phyloP scores from a whole-genome alignment of 2,888 invertebrate genomes.

The Atherix ibis region DNA sequence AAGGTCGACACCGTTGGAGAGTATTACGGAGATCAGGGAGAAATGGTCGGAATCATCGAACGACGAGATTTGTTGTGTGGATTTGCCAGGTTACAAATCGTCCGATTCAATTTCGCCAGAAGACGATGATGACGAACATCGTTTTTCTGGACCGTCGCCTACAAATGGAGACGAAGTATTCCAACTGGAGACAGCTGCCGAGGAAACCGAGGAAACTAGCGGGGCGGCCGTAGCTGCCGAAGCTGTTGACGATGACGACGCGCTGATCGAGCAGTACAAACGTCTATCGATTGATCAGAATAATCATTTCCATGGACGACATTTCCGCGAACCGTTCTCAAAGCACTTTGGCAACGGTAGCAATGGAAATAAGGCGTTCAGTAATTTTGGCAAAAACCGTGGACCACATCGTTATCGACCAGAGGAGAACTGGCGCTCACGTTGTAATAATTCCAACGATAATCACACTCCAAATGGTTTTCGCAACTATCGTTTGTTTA shows the following conservation, averaged over 20 bases:
- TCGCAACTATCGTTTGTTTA: constrained; percentile 12
- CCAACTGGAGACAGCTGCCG: background rate
- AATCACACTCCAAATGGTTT: constrained; percentile 12
- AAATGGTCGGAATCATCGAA: constrained; percentile 24
- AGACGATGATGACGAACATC: constrained; percentile 12
- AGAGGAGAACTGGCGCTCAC: constrained; percentile 28
- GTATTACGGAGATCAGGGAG: constrained; percentile 32
- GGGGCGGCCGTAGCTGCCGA: background rate
- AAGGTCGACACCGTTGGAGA: constrained; percentile 21
- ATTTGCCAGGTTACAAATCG: no score
- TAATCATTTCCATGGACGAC: no score
- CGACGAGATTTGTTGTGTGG: constrained; percentile 18
- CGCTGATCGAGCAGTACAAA: no score
- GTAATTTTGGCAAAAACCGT: constrained; percentile 4
- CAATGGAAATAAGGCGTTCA: constrained; percentile 6
- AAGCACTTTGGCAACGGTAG: constrained; percentile 10
- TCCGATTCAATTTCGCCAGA: no score
- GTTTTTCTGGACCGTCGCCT: no score
- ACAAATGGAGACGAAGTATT: constrained; percentile 13
- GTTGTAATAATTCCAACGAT: constrained; percentile 16
- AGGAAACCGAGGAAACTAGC: background rate
- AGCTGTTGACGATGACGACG: no score
- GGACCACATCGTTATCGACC: constrained; percentile 12
- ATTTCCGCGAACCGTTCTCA: constrained; percentile 1
- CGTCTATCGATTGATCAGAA: background rate